Base-by-base conservation (phyloP, 2,888 invertebrate species). In the Altica lythri region DNA sequence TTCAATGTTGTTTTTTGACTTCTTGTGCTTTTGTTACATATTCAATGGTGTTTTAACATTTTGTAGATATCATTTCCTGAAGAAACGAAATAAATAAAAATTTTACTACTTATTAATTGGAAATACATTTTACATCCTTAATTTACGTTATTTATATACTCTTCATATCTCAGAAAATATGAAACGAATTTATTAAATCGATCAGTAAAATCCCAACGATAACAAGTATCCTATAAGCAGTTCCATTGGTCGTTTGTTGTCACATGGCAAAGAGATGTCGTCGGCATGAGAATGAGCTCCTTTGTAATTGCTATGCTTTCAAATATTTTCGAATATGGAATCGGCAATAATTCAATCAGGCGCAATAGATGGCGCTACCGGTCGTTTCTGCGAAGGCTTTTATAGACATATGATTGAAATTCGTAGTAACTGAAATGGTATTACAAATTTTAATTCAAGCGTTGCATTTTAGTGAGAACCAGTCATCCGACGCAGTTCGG, bases 341-440 rank as follows among this genome's bases (percentile, higher is more conserved):
- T 35, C 52, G 48, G 51, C 43, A 47, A 57, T 63, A 63, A 62
- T 60, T 57, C 60, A 53, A 60, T 60, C 25, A 12, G 12, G 38
- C 18, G 18, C 22, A 3, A 3, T 8, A 8, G 2, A 34, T 2
- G 16, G 34, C 25, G 35, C 27, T 38, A 34, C 46, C 29, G 42
- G 27, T 53, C 49, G 52, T 22, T 40, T 22, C 40, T 40, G 22
- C 22, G 50, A 47, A 46, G 53, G 55, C 55, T 13, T 60, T 58
- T 60, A 59, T 56, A 60, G 59, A 62, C 62, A 62, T 61, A 62
- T 61, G 61, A 64, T 59, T 64, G 64, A 64, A 64, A 61, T 62
- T 61, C 64, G 60, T 53, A 57, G 60, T 57, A 51, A 55, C 53
- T 55, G 52, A 55, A 59, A 55, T 51, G 35, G 52, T 48, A 54